Evolutionary conservation across 1,140 invertebrate genomes (phyloP).

Genomic region (Gryon sp.): DNA sequence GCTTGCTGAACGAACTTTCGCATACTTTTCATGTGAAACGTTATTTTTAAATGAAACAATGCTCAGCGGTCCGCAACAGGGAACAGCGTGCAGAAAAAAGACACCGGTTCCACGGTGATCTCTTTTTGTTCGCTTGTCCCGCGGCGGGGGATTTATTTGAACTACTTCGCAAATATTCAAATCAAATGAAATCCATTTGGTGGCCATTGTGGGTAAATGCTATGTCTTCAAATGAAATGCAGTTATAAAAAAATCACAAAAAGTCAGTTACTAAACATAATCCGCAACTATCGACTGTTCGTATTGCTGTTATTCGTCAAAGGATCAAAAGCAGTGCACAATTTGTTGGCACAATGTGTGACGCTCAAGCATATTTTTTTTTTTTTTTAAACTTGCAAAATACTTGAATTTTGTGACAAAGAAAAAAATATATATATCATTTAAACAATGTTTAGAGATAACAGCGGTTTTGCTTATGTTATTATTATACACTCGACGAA

Average conservation of each 20-base stretch:
- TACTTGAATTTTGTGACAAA: too few species aligned
- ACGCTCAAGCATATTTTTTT: slow-evolving; percentile 12
- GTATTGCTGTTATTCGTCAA: slow-evolving; percentile 31
- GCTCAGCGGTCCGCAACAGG: slow-evolving; percentile 6
- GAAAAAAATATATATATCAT: too few species aligned
- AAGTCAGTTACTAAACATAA: slow-evolving; percentile 44
- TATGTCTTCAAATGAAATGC: slow-evolving; percentile 41
- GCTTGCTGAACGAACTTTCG: slow-evolving; percentile 19
- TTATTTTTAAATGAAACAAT: slow-evolving; percentile 50
- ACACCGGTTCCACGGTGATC: background rate
- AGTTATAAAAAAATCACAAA: slow-evolving; percentile 32
- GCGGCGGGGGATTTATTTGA: slow-evolving; percentile 52
- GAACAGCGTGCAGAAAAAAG: slow-evolving; percentile 35
- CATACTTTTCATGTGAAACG: slow-evolving; percentile 24
- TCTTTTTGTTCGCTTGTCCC: slow-evolving; percentile 30
- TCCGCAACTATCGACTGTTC: slow-evolving; percentile 29
- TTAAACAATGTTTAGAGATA: too few species aligned
- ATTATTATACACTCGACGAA: too few species aligned
- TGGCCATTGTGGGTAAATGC: slow-evolving; percentile 1
- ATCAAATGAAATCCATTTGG: slow-evolving; percentile 51
- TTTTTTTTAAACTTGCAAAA: too few species aligned
- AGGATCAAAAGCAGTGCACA: slow-evolving; percentile 44
- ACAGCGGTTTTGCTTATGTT: too few species aligned
- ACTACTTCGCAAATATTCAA: slow-evolving; percentile 56
- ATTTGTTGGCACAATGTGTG: slow-evolving; percentile 8